A percentile compares a stretch with the other conserved stretches of the same genome.
These are phyloP conservation scores for Heterotis niloticus DNA, from an alignment of 2,113 vertebrate genomes.

Conservation along the genomic window DNA sequence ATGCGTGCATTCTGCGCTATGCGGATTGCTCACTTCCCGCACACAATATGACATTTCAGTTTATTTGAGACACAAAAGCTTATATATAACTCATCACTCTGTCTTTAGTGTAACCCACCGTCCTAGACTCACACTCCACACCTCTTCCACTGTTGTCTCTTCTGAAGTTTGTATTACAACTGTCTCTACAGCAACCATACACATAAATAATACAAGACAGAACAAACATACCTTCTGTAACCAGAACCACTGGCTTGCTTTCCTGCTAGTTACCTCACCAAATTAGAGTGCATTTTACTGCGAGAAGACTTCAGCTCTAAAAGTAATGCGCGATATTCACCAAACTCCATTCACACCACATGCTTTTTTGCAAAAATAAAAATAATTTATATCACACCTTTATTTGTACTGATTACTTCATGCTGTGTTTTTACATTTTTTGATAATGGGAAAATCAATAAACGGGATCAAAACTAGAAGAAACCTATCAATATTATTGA, in stretches of 20 bases:
- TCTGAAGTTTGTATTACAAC: neutral
- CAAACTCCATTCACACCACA: neutral
- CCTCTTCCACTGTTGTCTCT: neutral
- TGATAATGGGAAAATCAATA: too few species aligned
- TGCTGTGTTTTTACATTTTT: too few species aligned
- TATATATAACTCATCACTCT: conserved; percentile 10
- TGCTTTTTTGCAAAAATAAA: too few species aligned
- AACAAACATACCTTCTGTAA: neutral
- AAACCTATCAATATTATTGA: too few species aligned
- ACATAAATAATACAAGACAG: neutral
- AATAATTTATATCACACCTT: too few species aligned
- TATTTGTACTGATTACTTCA: too few species aligned
- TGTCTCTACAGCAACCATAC: neutral
- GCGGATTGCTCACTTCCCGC: neutral
- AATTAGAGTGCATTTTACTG: neutral
- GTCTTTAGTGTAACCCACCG: neutral
- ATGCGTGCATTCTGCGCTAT: neutral
- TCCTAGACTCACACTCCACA: neutral
- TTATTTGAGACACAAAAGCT: neutral
- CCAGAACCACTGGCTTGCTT: neutral
- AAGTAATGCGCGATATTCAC: neutral
- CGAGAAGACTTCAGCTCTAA: neutral
- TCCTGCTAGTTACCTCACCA: neutral
- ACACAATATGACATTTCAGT: neutral
- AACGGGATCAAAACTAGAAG: too few species aligned